Conservation (phyloP, 92 coral and sea anemone species). For the Zoanthus solanderi region DNA sequence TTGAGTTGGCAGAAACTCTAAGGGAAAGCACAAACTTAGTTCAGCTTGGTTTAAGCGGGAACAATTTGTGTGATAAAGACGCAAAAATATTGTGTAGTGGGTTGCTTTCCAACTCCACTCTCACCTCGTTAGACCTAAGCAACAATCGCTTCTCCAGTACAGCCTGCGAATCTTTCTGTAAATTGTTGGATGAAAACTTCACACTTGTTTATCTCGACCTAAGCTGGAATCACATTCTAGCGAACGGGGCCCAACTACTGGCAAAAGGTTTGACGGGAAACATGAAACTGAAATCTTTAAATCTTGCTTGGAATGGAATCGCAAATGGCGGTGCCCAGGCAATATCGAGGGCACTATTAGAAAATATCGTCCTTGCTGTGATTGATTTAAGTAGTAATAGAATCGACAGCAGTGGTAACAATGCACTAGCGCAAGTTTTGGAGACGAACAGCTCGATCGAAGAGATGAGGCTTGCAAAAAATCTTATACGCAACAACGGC, state of each 20-base stretch:
- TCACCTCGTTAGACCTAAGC: conserved; percentile 77
- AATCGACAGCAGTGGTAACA: conserved; percentile 67
- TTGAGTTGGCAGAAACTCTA: conserved; percentile 79
- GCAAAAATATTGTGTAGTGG: conserved; percentile 72
- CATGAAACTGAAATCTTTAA: conserved; percentile 78
- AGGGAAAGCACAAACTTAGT: conserved; percentile 71
- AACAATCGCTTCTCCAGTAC: conserved; percentile 76
- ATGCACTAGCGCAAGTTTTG: conserved; percentile 63
- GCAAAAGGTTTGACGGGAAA: conserved; percentile 81
- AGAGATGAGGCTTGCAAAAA: conserved; percentile 70
- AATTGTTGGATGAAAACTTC: conserved; percentile 77
- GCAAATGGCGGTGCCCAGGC: conserved; percentile 78
- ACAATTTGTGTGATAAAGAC: conserved; percentile 76
- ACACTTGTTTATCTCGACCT: conserved; percentile 71
- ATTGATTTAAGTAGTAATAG: conserved; percentile 82
- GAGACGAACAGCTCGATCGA: conserved; percentile 70
- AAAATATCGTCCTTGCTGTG: conserved; percentile 69
- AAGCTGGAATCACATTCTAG: conserved; percentile 94
- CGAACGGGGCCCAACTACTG: conserved; percentile 70
- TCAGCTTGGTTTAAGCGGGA: conserved; percentile 80
- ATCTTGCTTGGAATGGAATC: conserved; percentile 91
- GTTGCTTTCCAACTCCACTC: conserved; percentile 68
- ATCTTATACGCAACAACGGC: conserved; percentile 77
- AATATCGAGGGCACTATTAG: conserved; percentile 65
- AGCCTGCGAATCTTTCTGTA: conserved; percentile 74